phyloP scores from a whole-genome alignment of 2,888 invertebrate species.

The Caenorhabditis sp. region DNA sequence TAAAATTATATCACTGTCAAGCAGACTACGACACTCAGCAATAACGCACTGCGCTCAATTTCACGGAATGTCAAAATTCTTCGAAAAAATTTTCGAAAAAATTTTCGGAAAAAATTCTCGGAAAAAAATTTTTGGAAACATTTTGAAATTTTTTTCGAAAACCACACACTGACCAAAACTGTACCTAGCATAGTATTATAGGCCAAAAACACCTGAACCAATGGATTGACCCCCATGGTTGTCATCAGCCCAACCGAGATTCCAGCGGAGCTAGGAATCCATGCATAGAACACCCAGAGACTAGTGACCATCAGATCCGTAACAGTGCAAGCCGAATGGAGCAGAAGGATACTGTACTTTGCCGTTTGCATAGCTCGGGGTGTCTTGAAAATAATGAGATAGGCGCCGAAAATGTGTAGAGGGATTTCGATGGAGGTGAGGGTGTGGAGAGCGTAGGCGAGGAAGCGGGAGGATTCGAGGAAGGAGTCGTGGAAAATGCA shows the following conservation, averaged over 20 bases:
- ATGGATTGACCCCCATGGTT: neutral
- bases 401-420: slow-evolving; percentile 19
- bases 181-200: neutral
- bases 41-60: too few relatives aligned
- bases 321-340: slow-evolving; percentile 1
- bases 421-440: slow-evolving; percentile 22
- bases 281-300: slow-evolving; percentile 4
- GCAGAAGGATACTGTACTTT: slow-evolving; percentile 7
- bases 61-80: neutral
- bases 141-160: too few relatives aligned
- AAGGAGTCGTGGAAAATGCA: slow-evolving; percentile 9
- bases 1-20: too few relatives aligned
- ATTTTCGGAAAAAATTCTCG: too few relatives aligned
- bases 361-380: slow-evolving; percentile 18
- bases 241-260: slow-evolving; percentile 13
- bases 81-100: too few relatives aligned
- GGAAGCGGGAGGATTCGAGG: slow-evolving; percentile 6
- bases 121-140: too few relatives aligned
- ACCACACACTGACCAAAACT: too few relatives aligned
- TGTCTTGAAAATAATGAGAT: slow-evolving; percentile 26
- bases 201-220: neutral
- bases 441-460: slow-evolving; percentile 1
- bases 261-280: slow-evolving; percentile 9
- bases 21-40: too few relatives aligned
- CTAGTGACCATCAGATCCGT: slow-evolving; percentile 19